Evolutionary conservation across 1,140 invertebrate species (phyloP).

Genomic region (Dolichoris vasculosae): DNA sequence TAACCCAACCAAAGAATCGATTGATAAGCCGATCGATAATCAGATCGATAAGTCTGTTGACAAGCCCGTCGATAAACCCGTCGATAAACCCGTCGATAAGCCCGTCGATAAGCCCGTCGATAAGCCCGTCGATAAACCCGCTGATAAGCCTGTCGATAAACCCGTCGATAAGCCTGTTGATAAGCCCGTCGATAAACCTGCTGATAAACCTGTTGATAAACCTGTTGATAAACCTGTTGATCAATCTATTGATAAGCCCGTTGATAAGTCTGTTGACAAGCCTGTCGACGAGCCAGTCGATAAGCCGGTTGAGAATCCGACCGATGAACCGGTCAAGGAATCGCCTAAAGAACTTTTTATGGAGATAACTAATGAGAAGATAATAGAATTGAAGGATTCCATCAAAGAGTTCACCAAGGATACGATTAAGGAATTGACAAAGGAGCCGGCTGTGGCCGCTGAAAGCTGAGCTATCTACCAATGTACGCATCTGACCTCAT

Average conservation of each 20-base stretch:
- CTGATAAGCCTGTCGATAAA: background rate
- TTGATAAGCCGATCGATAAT: background rate
- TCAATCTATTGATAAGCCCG: background rate
- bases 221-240: background rate
- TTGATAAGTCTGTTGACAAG: background rate
- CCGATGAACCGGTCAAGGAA: background rate
- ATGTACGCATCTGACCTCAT: background rate
- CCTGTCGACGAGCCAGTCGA: background rate
- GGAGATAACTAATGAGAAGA: constrained; percentile 4
- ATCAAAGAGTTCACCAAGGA: constrained; percentile 1
- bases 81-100: background rate
- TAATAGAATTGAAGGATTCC: background rate
- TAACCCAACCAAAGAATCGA: background rate
- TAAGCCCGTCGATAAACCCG: background rate
- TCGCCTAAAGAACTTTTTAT: background rate
- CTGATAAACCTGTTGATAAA: no score
- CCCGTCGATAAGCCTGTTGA: background rate
- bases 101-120: background rate
- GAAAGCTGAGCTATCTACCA: constrained; percentile 66
- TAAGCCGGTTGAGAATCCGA: background rate
- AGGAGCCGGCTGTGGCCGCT: constrained; percentile 56
- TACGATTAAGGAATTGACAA: constrained; percentile 45
- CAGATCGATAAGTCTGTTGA: background rate
- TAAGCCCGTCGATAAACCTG: no score
- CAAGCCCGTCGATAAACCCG: background rate